Evolutionary conservation across 2,113 vertebrate species (phyloP).

Genomic region (Psittacara wagleri): DNA sequence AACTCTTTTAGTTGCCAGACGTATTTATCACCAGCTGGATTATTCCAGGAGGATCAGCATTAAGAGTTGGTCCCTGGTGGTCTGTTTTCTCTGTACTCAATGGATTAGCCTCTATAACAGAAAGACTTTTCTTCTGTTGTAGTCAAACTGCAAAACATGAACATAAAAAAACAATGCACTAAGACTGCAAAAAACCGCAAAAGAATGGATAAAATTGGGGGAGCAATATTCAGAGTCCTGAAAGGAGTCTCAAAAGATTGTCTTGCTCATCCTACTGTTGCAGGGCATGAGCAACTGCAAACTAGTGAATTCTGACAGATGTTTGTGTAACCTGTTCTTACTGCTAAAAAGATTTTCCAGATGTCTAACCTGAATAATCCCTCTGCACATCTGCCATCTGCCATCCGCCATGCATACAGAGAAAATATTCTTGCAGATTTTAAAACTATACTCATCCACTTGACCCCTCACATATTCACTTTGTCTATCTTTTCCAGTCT

Average conservation of each 20-base stretch:
- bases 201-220: not conserved
- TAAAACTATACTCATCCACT: not conserved
- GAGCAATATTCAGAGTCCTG: not conserved
- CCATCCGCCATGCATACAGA: not conserved
- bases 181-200: not conserved
- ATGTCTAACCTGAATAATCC: not conserved
- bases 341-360: not conserved
- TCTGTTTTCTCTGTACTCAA: not conserved
- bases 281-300: not conserved
- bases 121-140: rapidly evolving
- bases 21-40: not conserved
- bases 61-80: not conserved
- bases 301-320: not conserved
- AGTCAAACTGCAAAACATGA: not conserved
- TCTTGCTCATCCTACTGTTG: not conserved
- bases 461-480: not conserved
- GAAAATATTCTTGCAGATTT: not conserved
- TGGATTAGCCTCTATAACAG: not conserved
- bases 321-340: not conserved
- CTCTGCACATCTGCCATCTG: not conserved
- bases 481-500: not conserved
- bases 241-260: not conserved
- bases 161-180: not conserved
- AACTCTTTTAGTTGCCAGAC: not conserved
- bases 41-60: not conserved